phyloP scores from a whole-genome alignment of 2,113 vertebrate genomes.

The Felis chaus region DNA sequence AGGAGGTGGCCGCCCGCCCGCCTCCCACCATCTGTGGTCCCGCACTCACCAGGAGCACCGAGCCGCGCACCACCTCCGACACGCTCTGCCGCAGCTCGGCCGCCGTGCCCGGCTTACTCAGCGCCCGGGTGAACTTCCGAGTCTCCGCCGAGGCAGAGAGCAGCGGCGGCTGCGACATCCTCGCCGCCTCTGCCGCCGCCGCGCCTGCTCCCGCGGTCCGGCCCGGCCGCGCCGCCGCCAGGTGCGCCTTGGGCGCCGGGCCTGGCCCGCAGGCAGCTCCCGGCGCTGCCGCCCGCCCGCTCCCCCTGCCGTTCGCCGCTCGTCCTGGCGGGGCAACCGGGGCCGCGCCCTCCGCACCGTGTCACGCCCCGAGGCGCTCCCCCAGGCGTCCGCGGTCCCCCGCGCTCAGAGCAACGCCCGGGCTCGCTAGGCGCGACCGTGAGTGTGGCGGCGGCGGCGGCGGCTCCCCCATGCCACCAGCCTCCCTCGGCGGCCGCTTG shows the following conservation, averaged over 20 bases:
- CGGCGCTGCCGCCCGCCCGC: constrained; percentile 26
- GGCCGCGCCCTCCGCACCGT: constrained; percentile 22
- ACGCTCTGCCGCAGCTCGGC: constrained; percentile 97
- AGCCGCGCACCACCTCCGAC: constrained; percentile 96
- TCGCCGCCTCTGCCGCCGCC: neutral
- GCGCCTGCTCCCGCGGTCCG: neutral
- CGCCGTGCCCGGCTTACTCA: constrained; percentile 96
- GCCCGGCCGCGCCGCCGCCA: constrained; percentile 47
- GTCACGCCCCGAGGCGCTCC: constrained; percentile 58
- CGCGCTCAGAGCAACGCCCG: neutral
- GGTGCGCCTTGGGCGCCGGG: constrained; percentile 47
- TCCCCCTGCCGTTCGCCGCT: neutral
- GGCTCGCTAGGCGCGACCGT: neutral
- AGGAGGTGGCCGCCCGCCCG: neutral
- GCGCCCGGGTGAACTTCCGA: constrained; percentile 94
- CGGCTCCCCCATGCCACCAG: constrained; percentile 61
- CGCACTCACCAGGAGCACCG: constrained; percentile 93
- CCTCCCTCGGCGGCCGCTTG: neutral
- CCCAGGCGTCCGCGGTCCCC: neutral
- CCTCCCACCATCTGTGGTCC: neutral
- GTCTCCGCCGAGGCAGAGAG: constrained; percentile 87
- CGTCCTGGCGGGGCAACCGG: constrained; percentile 30
- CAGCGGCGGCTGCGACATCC: constrained; percentile 69
- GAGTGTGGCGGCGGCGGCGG: neutral
- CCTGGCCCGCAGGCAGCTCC: constrained; percentile 35